Percentiles rank a stretch among this genome's conserved stretches.
Evolutionary conservation across 2,797 vertebrate genomes (phyloP).

Genomic region (Monodelphis domestica): DNA sequence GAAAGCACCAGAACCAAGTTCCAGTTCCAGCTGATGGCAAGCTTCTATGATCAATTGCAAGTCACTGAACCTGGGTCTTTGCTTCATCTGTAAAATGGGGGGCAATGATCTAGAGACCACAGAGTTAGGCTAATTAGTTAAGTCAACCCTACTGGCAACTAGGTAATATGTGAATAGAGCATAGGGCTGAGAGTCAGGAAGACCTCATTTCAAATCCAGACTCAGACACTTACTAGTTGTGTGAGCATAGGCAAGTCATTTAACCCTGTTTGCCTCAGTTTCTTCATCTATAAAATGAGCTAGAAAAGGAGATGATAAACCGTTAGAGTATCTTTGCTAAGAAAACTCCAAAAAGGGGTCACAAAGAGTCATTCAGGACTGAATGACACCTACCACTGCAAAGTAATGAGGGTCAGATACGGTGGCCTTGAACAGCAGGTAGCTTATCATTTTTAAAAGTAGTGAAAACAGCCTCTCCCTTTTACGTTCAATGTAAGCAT

Average conservation of each 20-base stretch:
- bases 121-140: conserved; percentile 21
- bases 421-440: neutral
- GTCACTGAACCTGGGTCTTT: conserved; percentile 30
- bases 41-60: conserved; percentile 13
- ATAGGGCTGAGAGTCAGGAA: neutral
- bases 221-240: neutral
- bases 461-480: neutral
- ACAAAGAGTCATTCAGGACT: neutral
- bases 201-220: neutral
- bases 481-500: conserved; percentile 50
- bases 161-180: neutral
- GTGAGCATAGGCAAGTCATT: neutral
- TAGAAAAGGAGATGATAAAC: neutral
- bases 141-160: neutral
- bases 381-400: neutral
- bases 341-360: neutral
- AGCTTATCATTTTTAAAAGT: conserved; percentile 45
- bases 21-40: neutral
- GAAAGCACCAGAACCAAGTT: neutral
- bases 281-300: neutral
- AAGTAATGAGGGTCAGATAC: neutral
- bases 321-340: neutral
- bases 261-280: neutral
- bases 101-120: conserved; percentile 17
- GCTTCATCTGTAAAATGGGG: conserved; percentile 32